A percentile compares a stretch with the other conserved stretches of the same genome.
Conservation (phyloP, 2,888 invertebrate species). For the Eretmocerus hayati region DNA sequence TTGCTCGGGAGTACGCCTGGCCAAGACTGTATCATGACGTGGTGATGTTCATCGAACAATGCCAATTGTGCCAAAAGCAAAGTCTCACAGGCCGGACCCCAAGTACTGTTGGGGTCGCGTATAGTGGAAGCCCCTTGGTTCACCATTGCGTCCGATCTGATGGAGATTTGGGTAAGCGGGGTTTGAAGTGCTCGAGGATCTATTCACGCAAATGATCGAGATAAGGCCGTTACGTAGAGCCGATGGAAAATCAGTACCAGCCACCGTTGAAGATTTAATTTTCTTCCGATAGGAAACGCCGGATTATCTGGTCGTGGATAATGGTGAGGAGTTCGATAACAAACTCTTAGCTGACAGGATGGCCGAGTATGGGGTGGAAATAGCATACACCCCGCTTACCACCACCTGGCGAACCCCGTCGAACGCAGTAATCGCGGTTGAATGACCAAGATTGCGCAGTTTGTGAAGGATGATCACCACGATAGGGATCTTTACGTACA, state of each 20-base stretch:
- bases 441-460: conserved; percentile 6
- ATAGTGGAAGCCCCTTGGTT: not conserved
- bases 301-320: not conserved
- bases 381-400: not conserved
- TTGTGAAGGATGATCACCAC: not conserved
- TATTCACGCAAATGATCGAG: conserved; percentile 2
- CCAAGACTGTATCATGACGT: not conserved
- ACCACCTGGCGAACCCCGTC: not conserved
- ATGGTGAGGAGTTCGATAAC: conserved; percentile 1
- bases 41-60: not conserved
- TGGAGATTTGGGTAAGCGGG: not conserved
- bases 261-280: not conserved
- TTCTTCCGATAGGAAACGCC: conserved; percentile 2
- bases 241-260: not conserved
- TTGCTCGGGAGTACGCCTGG: not conserved
- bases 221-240: not conserved
- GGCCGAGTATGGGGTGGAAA: not conserved
- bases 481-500: conserved; percentile 3
- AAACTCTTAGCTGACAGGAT: not conserved
- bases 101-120: not conserved
- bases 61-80: not conserved
- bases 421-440: not conserved
- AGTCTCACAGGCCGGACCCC: not conserved
- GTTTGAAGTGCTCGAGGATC: not conserved
- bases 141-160: not conserved